Percentiles rank a stretch among this genome's conserved stretches.
Conservation (phyloP, 1,140 invertebrate species). For the Mactra quadrangularis region DNA sequence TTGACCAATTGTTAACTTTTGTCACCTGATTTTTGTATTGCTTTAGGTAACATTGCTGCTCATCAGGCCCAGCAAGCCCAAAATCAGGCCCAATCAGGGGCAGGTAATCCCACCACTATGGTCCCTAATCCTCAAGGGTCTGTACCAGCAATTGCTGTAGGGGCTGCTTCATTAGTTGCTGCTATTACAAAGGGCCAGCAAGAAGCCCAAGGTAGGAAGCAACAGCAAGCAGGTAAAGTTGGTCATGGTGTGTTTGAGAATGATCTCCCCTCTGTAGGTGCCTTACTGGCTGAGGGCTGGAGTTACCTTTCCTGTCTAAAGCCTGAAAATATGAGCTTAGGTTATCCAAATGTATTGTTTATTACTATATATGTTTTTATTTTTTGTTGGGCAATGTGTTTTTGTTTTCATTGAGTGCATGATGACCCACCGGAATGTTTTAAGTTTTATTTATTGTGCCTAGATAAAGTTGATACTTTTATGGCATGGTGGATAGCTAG, state of each 20-base stretch:
- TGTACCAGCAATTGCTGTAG: constrained; percentile 47
- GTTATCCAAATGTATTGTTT: constrained; percentile 2
- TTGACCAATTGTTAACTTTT: too few species aligned
- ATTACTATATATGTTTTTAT: too few species aligned
- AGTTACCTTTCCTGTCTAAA: constrained; percentile 40
- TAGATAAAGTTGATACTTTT: too few species aligned
- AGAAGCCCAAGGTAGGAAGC: background rate
- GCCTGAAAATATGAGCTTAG: constrained; percentile 11
- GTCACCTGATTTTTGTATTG: constrained; percentile 39
- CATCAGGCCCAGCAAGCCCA: constrained; percentile 45
- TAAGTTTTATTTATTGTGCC: too few species aligned
- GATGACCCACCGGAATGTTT: too few species aligned
- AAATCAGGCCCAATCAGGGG: constrained; percentile 49
- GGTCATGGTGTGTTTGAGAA: constrained; percentile 40
- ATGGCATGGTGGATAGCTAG: too few species aligned
- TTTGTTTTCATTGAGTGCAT: too few species aligned
- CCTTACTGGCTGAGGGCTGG: constrained; percentile 38
- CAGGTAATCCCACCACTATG: constrained; percentile 55
- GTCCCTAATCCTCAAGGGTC: constrained; percentile 56
- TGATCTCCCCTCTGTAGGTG: constrained; percentile 12
- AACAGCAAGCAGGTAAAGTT: constrained; percentile 37
- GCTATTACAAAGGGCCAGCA: constrained; percentile 38
- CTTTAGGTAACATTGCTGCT: constrained; percentile 60
- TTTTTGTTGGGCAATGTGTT: too few species aligned
- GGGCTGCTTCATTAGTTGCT: constrained; percentile 48